Evolutionary conservation across 2,113 vertebrate genomes (phyloP).

Genomic region (Protomyctophum bolini): DNA sequence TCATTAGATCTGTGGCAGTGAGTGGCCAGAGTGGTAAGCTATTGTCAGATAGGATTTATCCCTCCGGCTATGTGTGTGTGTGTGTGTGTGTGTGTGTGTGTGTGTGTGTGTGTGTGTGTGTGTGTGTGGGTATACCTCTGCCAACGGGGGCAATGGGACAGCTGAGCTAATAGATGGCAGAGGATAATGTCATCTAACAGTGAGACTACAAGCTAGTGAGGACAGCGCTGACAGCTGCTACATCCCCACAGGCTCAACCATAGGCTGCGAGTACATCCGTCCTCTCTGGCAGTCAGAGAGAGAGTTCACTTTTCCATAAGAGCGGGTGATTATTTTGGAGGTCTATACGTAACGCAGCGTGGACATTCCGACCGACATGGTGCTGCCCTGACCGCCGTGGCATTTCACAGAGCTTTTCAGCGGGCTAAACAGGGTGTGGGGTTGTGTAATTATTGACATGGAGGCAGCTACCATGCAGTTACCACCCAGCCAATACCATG

Average conservation of each 20-base stretch:
- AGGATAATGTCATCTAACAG: not conserved
- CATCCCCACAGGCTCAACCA: conserved; percentile 2
- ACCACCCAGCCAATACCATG: too few species aligned
- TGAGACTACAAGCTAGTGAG: not conserved
- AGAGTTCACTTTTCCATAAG: conserved; percentile 1
- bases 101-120: not conserved
- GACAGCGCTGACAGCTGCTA: conserved; percentile 25
- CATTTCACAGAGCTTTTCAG: too few species aligned
- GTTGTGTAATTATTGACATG: too few species aligned
- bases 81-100: not conserved
- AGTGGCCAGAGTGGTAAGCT: conserved; percentile 24
- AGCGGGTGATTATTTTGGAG: conserved; percentile 12
- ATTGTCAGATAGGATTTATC: conserved; percentile 45
- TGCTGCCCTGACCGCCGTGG: too few species aligned
- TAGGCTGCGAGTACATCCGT: not conserved
- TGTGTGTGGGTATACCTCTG: conserved; percentile 1
- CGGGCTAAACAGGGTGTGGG: too few species aligned
- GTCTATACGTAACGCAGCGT: not conserved
- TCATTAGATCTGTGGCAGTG: conserved; percentile 52
- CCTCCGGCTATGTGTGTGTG: conserved; percentile 1
- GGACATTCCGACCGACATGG: conserved; percentile 1
- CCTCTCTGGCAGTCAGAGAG: not conserved
- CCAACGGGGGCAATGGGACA: conserved; percentile 1
- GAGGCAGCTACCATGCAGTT: too few species aligned
- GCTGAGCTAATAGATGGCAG: not conserved